Conservation (phyloP, 2,113 vertebrate species). For the Chloroceryle aenea region DNA sequence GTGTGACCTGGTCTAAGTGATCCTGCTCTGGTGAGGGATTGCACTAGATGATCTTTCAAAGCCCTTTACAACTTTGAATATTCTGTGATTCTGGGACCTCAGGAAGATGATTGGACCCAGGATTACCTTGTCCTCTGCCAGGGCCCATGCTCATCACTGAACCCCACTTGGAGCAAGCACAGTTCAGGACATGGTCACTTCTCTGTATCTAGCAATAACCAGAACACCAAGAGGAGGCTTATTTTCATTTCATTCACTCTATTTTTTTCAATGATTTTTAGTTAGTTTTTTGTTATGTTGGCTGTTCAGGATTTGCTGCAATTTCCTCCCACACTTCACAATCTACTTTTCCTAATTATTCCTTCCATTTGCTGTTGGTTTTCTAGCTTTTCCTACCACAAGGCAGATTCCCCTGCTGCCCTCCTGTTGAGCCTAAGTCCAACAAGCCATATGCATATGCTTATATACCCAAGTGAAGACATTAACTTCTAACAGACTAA, state of each 20-base stretch:
- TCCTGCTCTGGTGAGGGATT: too few species aligned
- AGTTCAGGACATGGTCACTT: accelerated
- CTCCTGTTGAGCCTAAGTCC: background rate
- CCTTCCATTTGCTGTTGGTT: background rate
- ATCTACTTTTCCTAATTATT: background rate
- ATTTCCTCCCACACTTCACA: background rate
- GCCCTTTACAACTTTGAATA: too few species aligned
- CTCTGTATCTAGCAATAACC: background rate
- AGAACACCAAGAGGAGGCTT: background rate
- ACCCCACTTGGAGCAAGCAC: background rate
- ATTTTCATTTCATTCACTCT: background rate
- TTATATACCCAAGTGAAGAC: background rate
- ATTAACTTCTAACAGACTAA: background rate
- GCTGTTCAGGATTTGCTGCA: background rate
- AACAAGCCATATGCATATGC: background rate
- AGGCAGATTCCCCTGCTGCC: background rate
- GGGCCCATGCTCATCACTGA: background rate
- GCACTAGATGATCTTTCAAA: too few species aligned
- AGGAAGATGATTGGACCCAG: background rate
- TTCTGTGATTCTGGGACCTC: too few species aligned
- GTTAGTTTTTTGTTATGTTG: background rate
- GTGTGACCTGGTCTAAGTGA: too few species aligned
- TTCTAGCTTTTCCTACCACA: background rate
- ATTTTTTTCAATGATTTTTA: background rate
- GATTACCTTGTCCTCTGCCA: background rate